phyloP scores from a whole-genome alignment of 2,888 invertebrate genomes.

The Lochmaea crataegi region DNA sequence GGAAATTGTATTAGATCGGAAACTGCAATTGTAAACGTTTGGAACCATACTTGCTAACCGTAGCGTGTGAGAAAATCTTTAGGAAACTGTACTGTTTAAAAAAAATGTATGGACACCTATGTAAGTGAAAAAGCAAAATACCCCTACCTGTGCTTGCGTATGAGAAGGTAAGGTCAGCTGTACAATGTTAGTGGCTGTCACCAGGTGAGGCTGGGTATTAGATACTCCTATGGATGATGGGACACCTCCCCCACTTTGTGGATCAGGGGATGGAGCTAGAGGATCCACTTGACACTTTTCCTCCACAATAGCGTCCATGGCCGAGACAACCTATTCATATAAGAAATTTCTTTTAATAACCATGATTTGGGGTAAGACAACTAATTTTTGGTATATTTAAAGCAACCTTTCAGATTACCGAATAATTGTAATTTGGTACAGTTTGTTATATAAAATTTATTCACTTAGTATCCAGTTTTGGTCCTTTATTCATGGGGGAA shows the following conservation, averaged over 20 bases:
- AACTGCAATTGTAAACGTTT: too few relatives aligned
- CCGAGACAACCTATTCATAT: slow-evolving; percentile 62
- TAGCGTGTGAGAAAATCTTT: too few relatives aligned
- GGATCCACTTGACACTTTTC: slow-evolving; percentile 83
- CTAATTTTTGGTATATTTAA: background rate
- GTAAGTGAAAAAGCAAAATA: slow-evolving; percentile 15
- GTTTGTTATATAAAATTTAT: too few relatives aligned
- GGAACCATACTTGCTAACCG: too few relatives aligned
- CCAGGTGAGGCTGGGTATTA: slow-evolving; percentile 68
- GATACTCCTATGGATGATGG: slow-evolving; percentile 69
- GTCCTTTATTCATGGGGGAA: too few relatives aligned
- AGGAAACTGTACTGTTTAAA: background rate
- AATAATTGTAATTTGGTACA: too few relatives aligned
- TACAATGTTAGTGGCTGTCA: slow-evolving; percentile 81
- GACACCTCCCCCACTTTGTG: slow-evolving; percentile 68
- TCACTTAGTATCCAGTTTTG: too few relatives aligned
- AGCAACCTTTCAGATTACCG: too few relatives aligned
- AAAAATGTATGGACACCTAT: background rate
- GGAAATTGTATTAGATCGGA: too few relatives aligned
- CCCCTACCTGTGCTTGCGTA: slow-evolving; percentile 73
- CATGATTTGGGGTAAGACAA: background rate
- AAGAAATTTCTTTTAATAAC: background rate
- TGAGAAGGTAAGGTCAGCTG: slow-evolving; percentile 82
- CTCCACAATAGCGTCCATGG: slow-evolving; percentile 94
- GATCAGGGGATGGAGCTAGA: slow-evolving; percentile 68